Percentiles rank a stretch among this genome's conserved stretches.
Evolutionary conservation across 2,113 vertebrate species (phyloP).

Genomic region (Alethe diademata): DNA sequence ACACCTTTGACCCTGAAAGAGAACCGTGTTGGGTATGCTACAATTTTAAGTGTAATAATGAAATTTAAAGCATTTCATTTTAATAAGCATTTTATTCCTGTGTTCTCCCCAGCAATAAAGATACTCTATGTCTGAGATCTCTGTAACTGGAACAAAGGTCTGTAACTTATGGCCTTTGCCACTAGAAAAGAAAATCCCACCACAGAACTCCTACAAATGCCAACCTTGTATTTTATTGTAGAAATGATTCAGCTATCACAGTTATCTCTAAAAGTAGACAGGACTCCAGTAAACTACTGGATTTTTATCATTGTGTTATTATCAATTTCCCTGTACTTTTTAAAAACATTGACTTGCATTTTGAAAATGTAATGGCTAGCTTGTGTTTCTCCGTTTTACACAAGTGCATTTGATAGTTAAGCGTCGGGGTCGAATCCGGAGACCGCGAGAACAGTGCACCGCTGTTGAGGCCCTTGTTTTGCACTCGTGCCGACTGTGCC

Average conservation of each 20-base stretch:
- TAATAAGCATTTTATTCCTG: not conserved
- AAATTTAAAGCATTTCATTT: not conserved
- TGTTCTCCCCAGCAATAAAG: not conserved
- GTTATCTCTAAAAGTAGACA: not conserved
- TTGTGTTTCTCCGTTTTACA: not conserved
- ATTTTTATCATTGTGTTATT: not conserved
- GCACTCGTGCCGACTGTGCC: fast-evolving
- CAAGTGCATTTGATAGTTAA: not conserved
- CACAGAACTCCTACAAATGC: fast-evolving
- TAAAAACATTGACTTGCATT: not conserved
- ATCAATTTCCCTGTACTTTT: not conserved
- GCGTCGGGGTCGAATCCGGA: too few species aligned
- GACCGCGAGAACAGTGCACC: too few species aligned
- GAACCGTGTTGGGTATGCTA: not conserved
- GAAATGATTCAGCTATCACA: not conserved
- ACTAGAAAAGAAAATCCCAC: not conserved
- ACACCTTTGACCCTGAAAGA: not conserved
- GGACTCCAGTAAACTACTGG: not conserved
- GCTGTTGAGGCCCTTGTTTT: fast-evolving
- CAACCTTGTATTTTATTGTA: not conserved
- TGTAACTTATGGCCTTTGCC: not conserved
- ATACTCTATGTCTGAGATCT: not conserved
- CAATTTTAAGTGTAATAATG: not conserved
- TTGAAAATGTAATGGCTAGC: not conserved
- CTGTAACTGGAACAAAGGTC: not conserved